phyloP scores from a whole-genome alignment of 2,888 invertebrate genomes.

The Phengaris alcon region DNA sequence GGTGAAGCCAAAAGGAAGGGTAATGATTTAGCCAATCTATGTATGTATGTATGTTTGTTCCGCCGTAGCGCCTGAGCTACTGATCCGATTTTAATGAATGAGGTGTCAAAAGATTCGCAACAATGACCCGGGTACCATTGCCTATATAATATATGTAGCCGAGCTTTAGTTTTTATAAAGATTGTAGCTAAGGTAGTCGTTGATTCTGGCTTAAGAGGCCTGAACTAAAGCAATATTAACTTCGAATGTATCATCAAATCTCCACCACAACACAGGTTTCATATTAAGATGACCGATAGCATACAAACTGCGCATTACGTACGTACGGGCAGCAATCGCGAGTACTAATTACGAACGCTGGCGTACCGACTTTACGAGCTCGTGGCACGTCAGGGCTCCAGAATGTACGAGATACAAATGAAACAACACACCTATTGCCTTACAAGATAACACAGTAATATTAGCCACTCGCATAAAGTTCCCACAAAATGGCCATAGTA shows the following conservation, averaged over 20 bases:
- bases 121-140: no score
- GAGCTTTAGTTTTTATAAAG: no score
- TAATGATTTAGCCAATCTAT: no score
- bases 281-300: constrained; percentile 2
- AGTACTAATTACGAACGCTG: background rate
- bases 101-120: no score
- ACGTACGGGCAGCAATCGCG: background rate
- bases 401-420: background rate
- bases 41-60: no score
- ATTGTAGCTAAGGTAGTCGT: no score
- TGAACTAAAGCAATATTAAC: background rate
- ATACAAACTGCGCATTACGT: background rate
- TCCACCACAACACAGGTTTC: background rate
- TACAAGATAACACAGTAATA: background rate
- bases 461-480: no score
- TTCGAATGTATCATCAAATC: background rate
- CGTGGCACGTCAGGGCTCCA: background rate
- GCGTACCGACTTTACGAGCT: background rate
- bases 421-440: background rate
- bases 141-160: no score
- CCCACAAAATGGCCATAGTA: background rate
- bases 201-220: background rate
- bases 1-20: no score
- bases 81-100: no score
- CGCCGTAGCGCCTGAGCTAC: no score